phyloP scores from a whole-genome alignment of 2,113 vertebrate genomes.

The Petrocephalus zakoni region DNA sequence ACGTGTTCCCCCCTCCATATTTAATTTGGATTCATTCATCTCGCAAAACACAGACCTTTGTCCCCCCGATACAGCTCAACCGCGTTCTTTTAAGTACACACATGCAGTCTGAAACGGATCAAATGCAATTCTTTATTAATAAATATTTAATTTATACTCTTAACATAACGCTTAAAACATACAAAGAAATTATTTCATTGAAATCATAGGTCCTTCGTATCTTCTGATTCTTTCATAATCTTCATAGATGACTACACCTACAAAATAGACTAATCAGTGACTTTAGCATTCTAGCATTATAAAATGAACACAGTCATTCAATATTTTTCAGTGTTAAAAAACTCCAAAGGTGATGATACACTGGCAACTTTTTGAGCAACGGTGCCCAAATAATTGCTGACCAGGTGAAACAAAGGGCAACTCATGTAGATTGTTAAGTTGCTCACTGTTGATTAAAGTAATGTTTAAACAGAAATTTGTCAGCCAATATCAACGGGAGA shows the following conservation, averaged over 20 bases:
- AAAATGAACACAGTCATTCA: not conserved
- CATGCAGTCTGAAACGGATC: not conserved
- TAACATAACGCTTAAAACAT: not conserved
- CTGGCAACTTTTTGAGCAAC: not conserved
- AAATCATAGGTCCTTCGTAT: slow-evolving; percentile 5
- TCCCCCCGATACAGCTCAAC: not conserved
- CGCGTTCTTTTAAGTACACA: not conserved
- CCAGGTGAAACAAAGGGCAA: not conserved
- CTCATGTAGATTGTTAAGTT: not conserved
- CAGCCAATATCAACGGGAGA: not conserved
- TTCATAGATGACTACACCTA: slow-evolving; percentile 23
- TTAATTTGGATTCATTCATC: not conserved
- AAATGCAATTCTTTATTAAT: not conserved
- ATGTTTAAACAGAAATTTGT: not conserved
- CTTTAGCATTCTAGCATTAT: not conserved
- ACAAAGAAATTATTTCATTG: not conserved
- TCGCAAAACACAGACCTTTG: not conserved
- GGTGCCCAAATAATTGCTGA: not conserved
- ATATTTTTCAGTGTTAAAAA: not conserved
- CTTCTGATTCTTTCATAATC: slow-evolving; percentile 1
- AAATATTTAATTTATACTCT: not conserved
- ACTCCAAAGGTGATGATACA: not conserved
- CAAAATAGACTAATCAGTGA: not conserved
- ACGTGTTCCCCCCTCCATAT: not conserved
- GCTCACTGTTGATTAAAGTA: not conserved